Percentiles rank a stretch among this genome's conserved stretches.
Conservation (phyloP, 2,888 invertebrate species). For the Cryptosula pallasiana region DNA sequence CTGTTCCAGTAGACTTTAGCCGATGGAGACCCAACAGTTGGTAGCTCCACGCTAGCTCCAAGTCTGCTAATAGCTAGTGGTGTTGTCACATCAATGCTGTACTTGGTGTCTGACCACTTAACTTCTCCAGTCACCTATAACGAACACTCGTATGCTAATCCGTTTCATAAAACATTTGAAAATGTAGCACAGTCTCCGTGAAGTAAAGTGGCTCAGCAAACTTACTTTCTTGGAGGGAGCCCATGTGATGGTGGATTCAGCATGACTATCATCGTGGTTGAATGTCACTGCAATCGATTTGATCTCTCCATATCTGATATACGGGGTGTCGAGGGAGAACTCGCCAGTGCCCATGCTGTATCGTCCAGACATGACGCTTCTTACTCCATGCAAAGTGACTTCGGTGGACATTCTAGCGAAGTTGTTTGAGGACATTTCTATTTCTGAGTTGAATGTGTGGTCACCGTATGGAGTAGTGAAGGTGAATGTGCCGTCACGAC, state of each 20-base stretch:
- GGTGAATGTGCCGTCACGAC: background rate
- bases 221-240: background rate
- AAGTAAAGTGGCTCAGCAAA: background rate
- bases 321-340: background rate
- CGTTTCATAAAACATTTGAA: too few relatives aligned
- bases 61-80: background rate
- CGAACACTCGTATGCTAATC: too few relatives aligned
- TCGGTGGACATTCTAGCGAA: background rate
- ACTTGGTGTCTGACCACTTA: slow-evolving; percentile 2
- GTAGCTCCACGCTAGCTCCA: slow-evolving; percentile 7
- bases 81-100: background rate
- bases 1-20: slow-evolving; percentile 6
- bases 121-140: background rate
- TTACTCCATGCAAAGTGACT: background rate
- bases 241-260: background rate
- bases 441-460: background rate
- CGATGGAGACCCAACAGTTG: background rate
- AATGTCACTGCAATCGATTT: background rate
- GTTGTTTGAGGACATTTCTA: background rate
- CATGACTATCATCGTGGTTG: background rate
- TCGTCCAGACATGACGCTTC: slow-evolving; percentile 1
- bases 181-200: background rate
- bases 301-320: slow-evolving; percentile 1
- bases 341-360: slow-evolving; percentile 1
- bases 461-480: background rate